These are phyloP conservation scores for Nasonia giraulti DNA, from an alignment of 1,140 invertebrate species.

Conservation along the genomic window DNA sequence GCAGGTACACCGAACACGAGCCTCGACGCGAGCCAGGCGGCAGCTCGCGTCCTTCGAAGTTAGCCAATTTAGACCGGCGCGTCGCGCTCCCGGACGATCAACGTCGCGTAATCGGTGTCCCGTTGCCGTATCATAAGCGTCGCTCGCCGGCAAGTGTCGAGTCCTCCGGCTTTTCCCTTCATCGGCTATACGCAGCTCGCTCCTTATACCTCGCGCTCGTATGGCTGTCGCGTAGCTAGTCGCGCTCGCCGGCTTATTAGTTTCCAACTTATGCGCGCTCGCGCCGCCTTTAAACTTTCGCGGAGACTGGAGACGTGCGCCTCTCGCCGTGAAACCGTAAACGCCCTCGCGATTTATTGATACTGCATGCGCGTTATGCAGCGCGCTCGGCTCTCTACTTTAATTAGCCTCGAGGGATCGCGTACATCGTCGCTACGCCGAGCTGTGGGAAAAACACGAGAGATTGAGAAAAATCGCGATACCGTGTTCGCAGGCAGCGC, in stretches of 20 bases:
- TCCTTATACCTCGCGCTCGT: slow-evolving; percentile 9
- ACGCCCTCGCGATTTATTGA: slow-evolving; percentile 46
- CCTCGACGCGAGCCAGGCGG: background rate
- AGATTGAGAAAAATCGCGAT: slow-evolving; percentile 11
- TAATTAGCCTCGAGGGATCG: background rate
- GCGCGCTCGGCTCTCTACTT: background rate
- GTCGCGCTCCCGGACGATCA: slow-evolving; percentile 35
- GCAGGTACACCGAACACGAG: background rate
- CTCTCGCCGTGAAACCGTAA: slow-evolving; percentile 37
- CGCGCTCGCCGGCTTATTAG: slow-evolving; percentile 58
- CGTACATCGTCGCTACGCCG: background rate
- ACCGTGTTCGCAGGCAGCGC: background rate
- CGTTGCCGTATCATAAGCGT: slow-evolving; percentile 46
- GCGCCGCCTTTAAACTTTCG: slow-evolving; percentile 46
- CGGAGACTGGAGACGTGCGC: slow-evolving; percentile 31
- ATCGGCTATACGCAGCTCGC: background rate
- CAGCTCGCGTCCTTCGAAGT: slow-evolving; percentile 39
- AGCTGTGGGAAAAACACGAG: background rate
- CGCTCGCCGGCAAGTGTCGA: background rate
- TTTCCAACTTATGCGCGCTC: slow-evolving; percentile 60
- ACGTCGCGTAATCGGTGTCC: slow-evolving; percentile 51
- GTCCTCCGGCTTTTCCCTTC: slow-evolving; percentile 1
- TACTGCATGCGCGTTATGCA: slow-evolving; percentile 40
- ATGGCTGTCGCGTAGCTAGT: slow-evolving; percentile 23
- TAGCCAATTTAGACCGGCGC: slow-evolving; percentile 42